These are phyloP conservation scores for Brachyhypopomus gauderio DNA, from an alignment of 2,113 vertebrate species.

Conservation along the genomic window DNA sequence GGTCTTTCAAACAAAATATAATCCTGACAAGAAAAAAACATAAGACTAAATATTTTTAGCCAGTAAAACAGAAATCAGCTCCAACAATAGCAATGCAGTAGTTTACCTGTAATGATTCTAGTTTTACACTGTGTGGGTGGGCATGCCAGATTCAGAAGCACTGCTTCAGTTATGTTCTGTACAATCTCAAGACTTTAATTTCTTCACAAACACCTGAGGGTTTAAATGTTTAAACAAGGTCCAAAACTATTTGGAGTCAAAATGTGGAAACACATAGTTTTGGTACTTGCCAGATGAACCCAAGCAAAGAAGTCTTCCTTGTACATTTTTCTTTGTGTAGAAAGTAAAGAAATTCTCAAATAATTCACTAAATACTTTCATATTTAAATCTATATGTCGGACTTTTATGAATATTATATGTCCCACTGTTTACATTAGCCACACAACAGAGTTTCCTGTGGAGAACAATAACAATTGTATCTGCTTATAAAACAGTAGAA, in stretches of 20 bases:
- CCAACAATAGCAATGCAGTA: no score
- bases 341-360: neutral
- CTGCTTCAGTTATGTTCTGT: no score
- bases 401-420: neutral
- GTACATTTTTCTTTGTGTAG: neutral
- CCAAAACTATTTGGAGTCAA: no score
- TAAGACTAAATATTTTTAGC: neutral
- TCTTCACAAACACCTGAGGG: no score
- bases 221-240: no score
- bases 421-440: neutral
- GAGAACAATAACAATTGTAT: no score
- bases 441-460: neutral
- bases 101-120: no score
- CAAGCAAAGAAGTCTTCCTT: neutral
- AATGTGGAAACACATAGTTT: neutral
- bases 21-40: slow-evolving; percentile 59
- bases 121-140: no score
- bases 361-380: neutral
- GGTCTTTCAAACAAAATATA: slow-evolving; percentile 71
- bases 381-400: neutral
- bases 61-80: neutral
- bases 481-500: neutral
- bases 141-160: no score
- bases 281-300: neutral
- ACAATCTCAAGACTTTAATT: no score